Evolutionary conservation across 2,113 vertebrate species (phyloP), one percentile per base, ranked within the genome.

Genomic region (Atherinomorus stipes): DNA sequence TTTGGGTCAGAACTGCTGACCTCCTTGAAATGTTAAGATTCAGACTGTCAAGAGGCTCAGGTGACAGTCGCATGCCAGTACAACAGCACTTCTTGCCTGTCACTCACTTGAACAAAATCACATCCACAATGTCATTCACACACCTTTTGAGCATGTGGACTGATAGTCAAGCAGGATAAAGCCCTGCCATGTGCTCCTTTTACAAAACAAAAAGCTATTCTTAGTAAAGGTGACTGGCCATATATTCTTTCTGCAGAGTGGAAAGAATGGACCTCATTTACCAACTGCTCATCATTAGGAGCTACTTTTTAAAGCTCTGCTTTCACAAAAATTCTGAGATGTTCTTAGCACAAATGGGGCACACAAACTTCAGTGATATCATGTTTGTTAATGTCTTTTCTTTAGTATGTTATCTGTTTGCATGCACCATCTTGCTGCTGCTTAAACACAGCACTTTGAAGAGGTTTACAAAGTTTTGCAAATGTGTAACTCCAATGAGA

Each of bases 11-110:
- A 58, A 15, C 54, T 37, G 66, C 31, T 34, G 61, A 63, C 58
- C 34, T 71, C 25, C 0, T 7, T 63, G 44, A 64, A 54, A 44
- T 38, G 68, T 54, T 51, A 73, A 42, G 56, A 75, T 54, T 51
- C 70, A 42, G 56, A 75, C 61, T 22, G 71, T 76, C 56, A 85
- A 78, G 80, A 73, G 63, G 65, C 31, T 78, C 73, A 83, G 74
- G 69, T 59, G 80, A 79, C 65, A 40, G 37, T 9, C 16, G 21
- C 37, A 61, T 19, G 44, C 34, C n/a, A 23, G 28, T 12, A 57
- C 59, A 61, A 71, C 2, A 2, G 10, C 44, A 34, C 22, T 7
- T 19, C 34, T 6, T 54, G 9, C 49, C 21, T 54, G 38, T 38
- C 34, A 72, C 44, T 62, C 26, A 19, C 19, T 7, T 42, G 56